Percentiles rank a stretch among this genome's conserved stretches.
phyloP scores from a whole-genome alignment of 2,797 vertebrate genomes.

The Cyprinella venusta region DNA sequence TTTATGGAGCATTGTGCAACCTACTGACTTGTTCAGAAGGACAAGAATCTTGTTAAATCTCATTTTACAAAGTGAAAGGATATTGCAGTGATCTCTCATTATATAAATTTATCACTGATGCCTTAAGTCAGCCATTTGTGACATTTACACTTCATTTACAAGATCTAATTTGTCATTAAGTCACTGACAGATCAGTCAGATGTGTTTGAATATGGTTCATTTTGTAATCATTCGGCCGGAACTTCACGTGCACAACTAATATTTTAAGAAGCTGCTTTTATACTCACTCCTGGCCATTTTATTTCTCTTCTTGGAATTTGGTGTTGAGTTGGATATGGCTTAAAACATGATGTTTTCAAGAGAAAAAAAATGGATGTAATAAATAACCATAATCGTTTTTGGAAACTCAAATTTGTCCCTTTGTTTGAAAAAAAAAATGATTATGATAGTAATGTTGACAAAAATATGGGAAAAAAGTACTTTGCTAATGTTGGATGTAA shows the following conservation, averaged over 20 bases:
- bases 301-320: not conserved
- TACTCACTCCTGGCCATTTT: not conserved
- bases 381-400: not conserved
- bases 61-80: not conserved
- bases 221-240: not conserved
- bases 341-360: not conserved
- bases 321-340: not conserved
- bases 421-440: too few relatives aligned
- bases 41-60: not conserved
- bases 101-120: not conserved
- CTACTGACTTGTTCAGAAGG: constrained; percentile 8
- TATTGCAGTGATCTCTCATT: constrained; percentile 7
- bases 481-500: not conserved
- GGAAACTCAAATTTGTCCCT: too few relatives aligned
- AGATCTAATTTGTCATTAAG: not conserved
- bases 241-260: not conserved
- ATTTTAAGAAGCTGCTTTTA: constrained; percentile 12
- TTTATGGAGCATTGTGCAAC: not conserved
- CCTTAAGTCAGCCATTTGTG: not conserved
- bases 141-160: not conserved
- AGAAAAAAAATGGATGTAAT: not conserved
- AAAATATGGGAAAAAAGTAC: too few relatives aligned
- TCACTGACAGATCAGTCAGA: not conserved
- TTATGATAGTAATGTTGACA: too few relatives aligned
- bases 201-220: not conserved